Conservation (phyloP, 2,113 vertebrate genomes). For the Poeciliopsis turrubarensis region DNA sequence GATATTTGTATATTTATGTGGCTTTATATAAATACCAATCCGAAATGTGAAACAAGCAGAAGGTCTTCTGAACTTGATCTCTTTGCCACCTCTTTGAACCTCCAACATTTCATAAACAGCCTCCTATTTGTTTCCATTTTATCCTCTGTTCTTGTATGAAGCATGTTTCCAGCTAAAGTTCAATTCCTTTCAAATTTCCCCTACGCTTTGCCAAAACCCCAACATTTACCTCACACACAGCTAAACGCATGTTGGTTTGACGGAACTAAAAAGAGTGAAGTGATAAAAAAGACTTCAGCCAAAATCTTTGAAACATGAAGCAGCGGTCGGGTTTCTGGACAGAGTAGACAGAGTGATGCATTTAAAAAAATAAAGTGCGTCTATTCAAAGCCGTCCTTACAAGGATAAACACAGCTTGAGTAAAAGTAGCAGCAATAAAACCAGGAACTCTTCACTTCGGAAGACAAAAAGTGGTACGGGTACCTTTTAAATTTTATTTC, state of each 20-base stretch:
- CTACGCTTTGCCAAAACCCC: conserved; percentile 3
- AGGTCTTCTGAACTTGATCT: background rate
- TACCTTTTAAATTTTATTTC: no score
- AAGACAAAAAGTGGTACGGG: no score
- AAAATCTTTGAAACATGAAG: background rate
- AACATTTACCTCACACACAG: background rate
- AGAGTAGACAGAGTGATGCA: background rate
- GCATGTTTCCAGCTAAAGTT: background rate
- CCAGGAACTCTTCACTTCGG: background rate
- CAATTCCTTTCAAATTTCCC: background rate
- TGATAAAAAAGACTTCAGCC: background rate
- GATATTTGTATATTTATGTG: no score
- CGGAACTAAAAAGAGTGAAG: background rate
- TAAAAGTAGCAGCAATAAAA: background rate
- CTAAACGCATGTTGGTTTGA: conserved; percentile 1
- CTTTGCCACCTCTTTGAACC: background rate
- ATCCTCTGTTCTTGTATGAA: background rate
- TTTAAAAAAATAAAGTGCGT: background rate
- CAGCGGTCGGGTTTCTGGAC: background rate
- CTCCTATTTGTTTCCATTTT: background rate
- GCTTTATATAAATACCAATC: no score
- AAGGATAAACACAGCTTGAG: background rate
- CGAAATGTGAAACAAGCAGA: background rate
- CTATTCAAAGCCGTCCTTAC: background rate
- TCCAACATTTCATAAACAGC: background rate